These are phyloP conservation scores for Leptodactylus fallax DNA, from an alignment of 2,797 vertebrate species.

Conservation along the genomic window DNA sequence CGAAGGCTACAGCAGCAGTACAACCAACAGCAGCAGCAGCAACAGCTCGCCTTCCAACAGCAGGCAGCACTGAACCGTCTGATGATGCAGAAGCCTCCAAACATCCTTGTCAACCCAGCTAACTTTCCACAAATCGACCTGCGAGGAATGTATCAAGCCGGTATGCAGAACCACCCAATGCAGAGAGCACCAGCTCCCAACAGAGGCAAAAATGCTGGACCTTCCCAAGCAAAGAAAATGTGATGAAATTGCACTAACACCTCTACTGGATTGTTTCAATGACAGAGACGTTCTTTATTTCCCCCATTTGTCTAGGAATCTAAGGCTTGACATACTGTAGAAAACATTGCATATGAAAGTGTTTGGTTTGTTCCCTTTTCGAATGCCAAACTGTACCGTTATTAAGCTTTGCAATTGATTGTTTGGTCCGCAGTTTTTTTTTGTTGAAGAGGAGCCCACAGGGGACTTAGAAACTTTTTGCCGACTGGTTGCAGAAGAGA, in stretches of 20 bases:
- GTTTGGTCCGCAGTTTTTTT: constrained; percentile 68
- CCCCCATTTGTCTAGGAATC: constrained; percentile 81
- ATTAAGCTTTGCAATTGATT: constrained; percentile 71
- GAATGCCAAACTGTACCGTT: constrained; percentile 73
- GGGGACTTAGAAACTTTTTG: constrained; percentile 79
- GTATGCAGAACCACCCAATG: constrained; percentile 79
- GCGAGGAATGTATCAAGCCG: constrained; percentile 93
- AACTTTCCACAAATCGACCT: constrained; percentile 89
- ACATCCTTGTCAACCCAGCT: constrained; percentile 79
- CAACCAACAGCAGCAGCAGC: constrained; percentile 73
- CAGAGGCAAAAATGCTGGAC: constrained; percentile 92
- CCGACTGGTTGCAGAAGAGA: constrained; percentile 79
- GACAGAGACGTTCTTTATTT: constrained; percentile 71
- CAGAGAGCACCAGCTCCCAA: constrained; percentile 85
- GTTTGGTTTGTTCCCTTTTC: constrained; percentile 74
- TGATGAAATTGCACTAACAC: constrained; percentile 81
- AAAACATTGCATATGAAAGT: constrained; percentile 69
- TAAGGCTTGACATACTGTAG: constrained; percentile 83
- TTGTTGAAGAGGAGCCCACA: constrained; percentile 76
- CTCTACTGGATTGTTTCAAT: constrained; percentile 78
- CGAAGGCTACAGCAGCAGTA: constrained; percentile 93
- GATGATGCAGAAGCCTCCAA: constrained; percentile 85
- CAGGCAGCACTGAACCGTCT: constrained; percentile 88
- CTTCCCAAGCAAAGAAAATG: constrained; percentile 92
- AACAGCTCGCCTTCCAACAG: constrained; percentile 90